Evolutionary conservation across 2,888 invertebrate genomes (phyloP).

Genomic region (Halocaridina rubra): DNA sequence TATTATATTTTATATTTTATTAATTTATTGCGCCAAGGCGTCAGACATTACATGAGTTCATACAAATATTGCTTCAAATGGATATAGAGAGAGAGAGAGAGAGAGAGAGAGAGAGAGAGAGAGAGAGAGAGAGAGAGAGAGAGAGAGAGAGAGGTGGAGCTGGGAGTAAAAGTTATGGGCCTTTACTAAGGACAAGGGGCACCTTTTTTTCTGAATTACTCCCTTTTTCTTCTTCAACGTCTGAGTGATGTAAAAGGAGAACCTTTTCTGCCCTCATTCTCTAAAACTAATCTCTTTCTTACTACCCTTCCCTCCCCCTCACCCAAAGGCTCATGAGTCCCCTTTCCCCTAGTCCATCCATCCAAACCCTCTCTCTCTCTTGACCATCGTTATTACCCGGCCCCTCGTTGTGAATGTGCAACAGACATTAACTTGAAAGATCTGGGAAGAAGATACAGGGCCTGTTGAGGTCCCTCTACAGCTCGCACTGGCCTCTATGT

Average conservation of each 20-base stretch:
- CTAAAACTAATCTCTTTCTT: too few species aligned
- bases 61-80: too few species aligned
- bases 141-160: neutral
- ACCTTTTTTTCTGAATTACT: constrained; percentile 27
- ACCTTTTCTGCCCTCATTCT: too few species aligned
- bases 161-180: constrained; percentile 1
- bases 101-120: neutral
- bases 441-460: neutral
- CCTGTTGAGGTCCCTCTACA: neutral
- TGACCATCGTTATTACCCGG: neutral
- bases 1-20: too few species aligned
- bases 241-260: too few species aligned
- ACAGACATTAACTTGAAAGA: neutral
- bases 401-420: neutral
- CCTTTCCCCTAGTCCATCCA: neutral
- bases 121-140: neutral
- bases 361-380: neutral
- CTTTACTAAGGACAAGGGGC: constrained; percentile 31
- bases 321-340: too few species aligned
- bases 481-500: too few species aligned
- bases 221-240: neutral
- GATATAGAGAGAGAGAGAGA: neutral
- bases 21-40: too few species aligned
- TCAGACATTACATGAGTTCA: too few species aligned
- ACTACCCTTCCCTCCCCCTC: too few species aligned